Evolutionary conservation across 2,888 invertebrate genomes (phyloP).

Genomic region (Tenthredo distinguenda): DNA sequence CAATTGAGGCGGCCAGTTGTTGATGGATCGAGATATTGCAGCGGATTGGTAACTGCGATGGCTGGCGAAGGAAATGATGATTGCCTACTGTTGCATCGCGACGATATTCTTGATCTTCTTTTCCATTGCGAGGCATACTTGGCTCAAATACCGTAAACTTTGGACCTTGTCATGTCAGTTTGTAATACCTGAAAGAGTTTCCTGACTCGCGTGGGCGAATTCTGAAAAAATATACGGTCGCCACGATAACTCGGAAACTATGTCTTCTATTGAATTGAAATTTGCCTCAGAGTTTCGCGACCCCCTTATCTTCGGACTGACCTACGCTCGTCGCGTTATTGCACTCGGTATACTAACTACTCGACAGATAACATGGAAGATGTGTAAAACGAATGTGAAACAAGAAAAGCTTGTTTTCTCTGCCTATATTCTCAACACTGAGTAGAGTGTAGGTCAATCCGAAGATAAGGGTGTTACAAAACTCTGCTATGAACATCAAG

Average conservation of each 20-base stretch:
- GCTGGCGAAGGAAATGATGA: background rate
- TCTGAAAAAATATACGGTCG: background rate
- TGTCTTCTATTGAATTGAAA: background rate
- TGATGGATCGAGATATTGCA: slow-evolving; percentile 40
- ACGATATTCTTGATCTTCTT: background rate
- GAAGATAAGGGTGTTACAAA: background rate
- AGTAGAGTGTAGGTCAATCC: background rate
- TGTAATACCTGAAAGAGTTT: background rate
- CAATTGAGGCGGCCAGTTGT: slow-evolving; percentile 23
- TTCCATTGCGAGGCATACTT: background rate
- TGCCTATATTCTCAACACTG: background rate
- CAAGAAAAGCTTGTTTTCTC: background rate
- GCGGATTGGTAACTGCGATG: slow-evolving; percentile 20
- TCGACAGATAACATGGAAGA: background rate
- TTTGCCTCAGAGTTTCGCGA: background rate
- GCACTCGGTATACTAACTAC: background rate
- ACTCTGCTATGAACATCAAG: background rate
- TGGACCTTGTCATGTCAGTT: background rate
- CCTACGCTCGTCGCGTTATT: background rate
- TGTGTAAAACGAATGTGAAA: background rate
- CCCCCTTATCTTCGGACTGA: background rate
- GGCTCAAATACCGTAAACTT: background rate
- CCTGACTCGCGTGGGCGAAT: background rate
- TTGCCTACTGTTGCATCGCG: background rate
- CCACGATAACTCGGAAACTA: background rate